Evolutionary conservation across 2,888 invertebrate genomes (phyloP), one percentile per base, ranked within the genome.

Genomic region (Stenotaenia linearis): DNA sequence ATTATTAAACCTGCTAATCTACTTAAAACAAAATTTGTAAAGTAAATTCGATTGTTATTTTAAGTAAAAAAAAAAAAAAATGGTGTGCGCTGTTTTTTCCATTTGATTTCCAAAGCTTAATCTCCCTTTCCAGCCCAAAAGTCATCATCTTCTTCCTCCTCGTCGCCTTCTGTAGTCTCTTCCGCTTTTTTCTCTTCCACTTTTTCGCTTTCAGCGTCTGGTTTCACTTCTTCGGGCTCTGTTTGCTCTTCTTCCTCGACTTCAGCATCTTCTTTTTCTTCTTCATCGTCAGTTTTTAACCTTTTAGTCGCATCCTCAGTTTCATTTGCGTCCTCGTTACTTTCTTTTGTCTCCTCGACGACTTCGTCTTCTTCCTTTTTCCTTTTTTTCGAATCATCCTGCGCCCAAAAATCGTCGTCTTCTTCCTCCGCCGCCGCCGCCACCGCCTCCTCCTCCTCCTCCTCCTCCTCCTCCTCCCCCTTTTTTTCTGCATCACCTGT

Each of bases 401-500:
- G 74, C 25, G 69, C 74, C 50, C 74, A 79, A 30, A 35, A 23
- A 18, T 79, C 79, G 15, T 37, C 80, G 7, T 45, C 76, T 28
- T 75, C 56, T 18, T 80, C 80, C 21, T 69, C 79, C n/a, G 78
- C 83, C 30, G 81, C 83, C 77, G 83, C 84, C 30, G 82, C 83
- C 6, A 82, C 77, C 81, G 82, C 32, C 79, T 69, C 79, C n/a
- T 79, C 83, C 30, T 81, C 83, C 77, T 83, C 84, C 30, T 82
- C 83, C 6, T 82, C 77, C 81, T 82, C 32, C 79, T 79, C 50
- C 69, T 28, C 69, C n/a, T 80, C 82, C 82, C 77, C 4, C 83
- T 84, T 83, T 79, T 85, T 28, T 25, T 69, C 69, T 79, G 85
- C 83, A 69, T 86, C 85, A 0, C 84, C 84, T 50, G 86, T 82